These are phyloP conservation scores for Drosophila barbarae DNA, from an alignment of 2,888 invertebrate genomes.

Conservation along the genomic window DNA sequence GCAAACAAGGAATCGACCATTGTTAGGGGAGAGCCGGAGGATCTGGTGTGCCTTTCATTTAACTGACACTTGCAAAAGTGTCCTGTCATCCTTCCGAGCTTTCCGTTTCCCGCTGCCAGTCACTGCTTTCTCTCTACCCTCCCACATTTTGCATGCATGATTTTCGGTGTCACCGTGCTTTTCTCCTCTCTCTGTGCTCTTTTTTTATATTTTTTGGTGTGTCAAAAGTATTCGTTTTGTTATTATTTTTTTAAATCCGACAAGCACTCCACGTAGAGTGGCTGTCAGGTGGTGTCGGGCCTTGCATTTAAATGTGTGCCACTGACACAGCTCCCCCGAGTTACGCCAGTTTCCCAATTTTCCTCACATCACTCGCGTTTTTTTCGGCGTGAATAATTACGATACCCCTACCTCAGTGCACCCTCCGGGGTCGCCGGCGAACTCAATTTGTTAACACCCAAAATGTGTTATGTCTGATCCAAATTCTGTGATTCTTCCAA, in stretches of 20 bases:
- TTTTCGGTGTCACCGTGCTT: constrained; percentile 40
- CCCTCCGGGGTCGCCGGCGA: constrained; percentile 8
- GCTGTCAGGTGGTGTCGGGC: constrained; percentile 71
- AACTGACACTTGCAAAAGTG: constrained; percentile 66
- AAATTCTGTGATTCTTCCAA: constrained; percentile 17
- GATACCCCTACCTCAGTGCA: constrained; percentile 2
- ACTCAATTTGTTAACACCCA: constrained; percentile 27
- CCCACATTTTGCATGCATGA: constrained; percentile 66
- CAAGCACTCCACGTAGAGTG: constrained; percentile 68
- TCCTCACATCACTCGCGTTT: constrained; percentile 7
- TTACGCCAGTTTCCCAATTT: constrained; percentile 3
- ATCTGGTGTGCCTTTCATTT: constrained; percentile 38
- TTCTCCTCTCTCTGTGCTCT: constrained; percentile 15
- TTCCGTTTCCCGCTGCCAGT: constrained; percentile 10
- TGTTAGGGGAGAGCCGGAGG: constrained; percentile 4
- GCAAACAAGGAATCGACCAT: constrained; percentile 37
- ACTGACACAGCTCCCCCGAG: constrained; percentile 47
- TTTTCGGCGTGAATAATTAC: constrained; percentile 31
- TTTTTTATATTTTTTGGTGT: constrained; percentile 32
- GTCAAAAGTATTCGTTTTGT: constrained; percentile 30
- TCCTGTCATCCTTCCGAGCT: constrained; percentile 55
- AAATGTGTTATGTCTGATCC: constrained; percentile 26
- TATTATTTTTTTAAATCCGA: constrained; percentile 64
- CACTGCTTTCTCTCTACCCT: constrained; percentile 20
- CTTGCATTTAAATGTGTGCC: constrained; percentile 49